A percentile compares a stretch with the other conserved stretches of the same genome.
Conservation (phyloP, 2,113 vertebrate species). For the Lepus americanus region DNA sequence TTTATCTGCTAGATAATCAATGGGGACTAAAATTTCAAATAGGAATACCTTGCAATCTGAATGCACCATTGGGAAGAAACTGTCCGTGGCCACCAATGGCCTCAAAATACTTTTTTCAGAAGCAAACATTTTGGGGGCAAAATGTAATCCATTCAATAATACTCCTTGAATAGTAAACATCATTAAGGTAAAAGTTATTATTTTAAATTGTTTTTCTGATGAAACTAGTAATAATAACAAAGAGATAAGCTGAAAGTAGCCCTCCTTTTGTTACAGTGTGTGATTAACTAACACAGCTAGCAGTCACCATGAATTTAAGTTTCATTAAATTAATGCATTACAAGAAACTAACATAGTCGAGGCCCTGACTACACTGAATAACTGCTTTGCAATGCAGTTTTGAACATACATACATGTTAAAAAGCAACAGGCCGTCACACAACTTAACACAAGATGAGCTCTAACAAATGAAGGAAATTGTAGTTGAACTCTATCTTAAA, state of each 20-base stretch:
- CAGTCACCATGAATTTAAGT: constrained; percentile 7
- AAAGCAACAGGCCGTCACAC: neutral
- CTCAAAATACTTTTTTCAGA: neutral
- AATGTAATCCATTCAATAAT: neutral
- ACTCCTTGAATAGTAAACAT: neutral
- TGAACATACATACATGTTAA: neutral
- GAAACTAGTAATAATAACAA: neutral
- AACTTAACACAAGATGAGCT: neutral
- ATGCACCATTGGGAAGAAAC: neutral
- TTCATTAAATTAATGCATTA: constrained; percentile 1
- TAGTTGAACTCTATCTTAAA: constrained; percentile 65
- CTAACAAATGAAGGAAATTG: neutral
- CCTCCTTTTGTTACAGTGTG: constrained; percentile 4
- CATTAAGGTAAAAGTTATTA: neutral
- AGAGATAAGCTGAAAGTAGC: neutral
- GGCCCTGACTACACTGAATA: neutral
- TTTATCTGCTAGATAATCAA: constrained; percentile 13
- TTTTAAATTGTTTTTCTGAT: constrained; percentile 38
- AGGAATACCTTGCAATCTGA: neutral
- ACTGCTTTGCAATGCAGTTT: neutral
- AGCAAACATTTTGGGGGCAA: constrained; percentile 39
- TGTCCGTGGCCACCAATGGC: neutral
- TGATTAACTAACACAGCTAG: neutral
- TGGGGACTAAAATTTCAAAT: neutral
- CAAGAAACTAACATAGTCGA: neutral